These are phyloP conservation scores for Pelecanoides urinatrix DNA, from an alignment of 2,113 vertebrate species.

Conservation along the genomic window DNA sequence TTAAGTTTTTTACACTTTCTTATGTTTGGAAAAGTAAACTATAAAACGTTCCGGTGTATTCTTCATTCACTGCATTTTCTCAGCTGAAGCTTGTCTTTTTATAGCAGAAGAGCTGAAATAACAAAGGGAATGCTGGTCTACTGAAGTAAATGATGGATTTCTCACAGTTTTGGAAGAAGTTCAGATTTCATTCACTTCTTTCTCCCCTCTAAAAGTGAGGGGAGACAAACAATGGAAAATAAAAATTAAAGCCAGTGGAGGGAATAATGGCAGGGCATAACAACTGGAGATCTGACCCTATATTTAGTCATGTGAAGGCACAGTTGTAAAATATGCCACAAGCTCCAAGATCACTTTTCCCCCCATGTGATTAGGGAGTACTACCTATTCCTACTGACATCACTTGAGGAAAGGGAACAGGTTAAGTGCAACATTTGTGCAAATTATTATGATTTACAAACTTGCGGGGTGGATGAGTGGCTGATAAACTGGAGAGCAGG, in stretches of 20 bases:
- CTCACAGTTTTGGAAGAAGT: neutral
- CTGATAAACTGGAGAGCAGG: neutral
- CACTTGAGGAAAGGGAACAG: neutral
- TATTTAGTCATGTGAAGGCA: neutral
- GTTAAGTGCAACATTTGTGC: neutral
- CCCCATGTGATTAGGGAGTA: neutral
- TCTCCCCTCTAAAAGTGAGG: neutral
- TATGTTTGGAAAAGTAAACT: neutral
- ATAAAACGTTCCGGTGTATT: neutral
- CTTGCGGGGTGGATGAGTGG: neutral
- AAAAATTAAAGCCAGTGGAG: neutral
- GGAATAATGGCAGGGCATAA: neutral
- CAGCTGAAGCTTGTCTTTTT: neutral
- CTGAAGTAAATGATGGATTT: neutral
- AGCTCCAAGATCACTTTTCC: neutral
- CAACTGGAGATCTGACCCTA: neutral
- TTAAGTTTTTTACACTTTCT: neutral
- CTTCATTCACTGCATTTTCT: neutral
- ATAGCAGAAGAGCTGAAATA: neutral
- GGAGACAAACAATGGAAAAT: neutral
- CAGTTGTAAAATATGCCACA: neutral
- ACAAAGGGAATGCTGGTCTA: neutral
- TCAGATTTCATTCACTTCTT: neutral
- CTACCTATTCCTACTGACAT: neutral
- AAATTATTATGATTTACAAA: neutral